Evolutionary conservation across 2,888 invertebrate genomes (phyloP).

Genomic region (Teinopalpus imperialis): DNA sequence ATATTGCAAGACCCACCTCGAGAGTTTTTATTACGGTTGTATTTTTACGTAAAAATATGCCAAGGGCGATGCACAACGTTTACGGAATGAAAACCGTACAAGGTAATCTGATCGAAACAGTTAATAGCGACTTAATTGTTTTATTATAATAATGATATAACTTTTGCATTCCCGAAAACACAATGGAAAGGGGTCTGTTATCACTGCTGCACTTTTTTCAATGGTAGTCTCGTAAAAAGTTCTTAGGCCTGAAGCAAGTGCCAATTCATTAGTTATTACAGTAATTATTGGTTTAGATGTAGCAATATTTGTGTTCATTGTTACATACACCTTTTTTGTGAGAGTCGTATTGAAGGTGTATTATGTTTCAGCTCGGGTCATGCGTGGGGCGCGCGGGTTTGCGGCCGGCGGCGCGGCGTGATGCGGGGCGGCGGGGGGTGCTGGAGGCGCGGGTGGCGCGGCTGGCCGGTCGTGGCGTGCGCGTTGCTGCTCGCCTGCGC

Average conservation of each 20-base stretch:
- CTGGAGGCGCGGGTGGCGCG: constrained; percentile 36
- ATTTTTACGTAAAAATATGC: neutral
- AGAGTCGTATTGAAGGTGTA: neutral
- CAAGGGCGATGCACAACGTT: neutral
- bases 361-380: constrained; percentile 22
- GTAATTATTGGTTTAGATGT: too few species aligned
- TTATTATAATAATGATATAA: too few species aligned
- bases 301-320: too few species aligned
- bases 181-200: too few species aligned
- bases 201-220: too few species aligned
- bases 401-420: constrained; percentile 18
- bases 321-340: too few species aligned
- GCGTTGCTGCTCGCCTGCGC: constrained; percentile 60
- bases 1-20: constrained; percentile 7
- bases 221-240: too few species aligned
- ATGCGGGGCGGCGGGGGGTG: constrained; percentile 34
- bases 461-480: constrained; percentile 58
- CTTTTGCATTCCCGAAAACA: too few species aligned
- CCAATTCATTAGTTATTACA: too few species aligned
- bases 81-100: neutral
- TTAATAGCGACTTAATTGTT: too few species aligned
- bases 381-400: constrained; percentile 12
- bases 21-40: constrained; percentile 9
- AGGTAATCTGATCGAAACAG: neutral
- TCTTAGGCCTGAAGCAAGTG: too few species aligned